Evolutionary conservation across 1,140 invertebrate genomes (phyloP), one percentile per base, ranked within the genome.

Genomic region (Tenebrio molitor): DNA sequence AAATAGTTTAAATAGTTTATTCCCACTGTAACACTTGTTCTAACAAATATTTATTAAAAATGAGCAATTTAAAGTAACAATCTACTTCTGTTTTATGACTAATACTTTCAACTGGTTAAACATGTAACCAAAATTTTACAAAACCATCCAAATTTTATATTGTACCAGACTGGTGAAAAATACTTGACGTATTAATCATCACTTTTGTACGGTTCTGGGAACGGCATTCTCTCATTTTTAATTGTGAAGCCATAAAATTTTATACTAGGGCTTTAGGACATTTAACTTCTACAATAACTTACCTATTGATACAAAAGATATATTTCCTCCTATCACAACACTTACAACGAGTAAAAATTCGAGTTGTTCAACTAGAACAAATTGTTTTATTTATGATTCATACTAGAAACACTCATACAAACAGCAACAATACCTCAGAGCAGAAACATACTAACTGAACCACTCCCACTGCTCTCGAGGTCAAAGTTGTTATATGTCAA

Each of bases 371-470:
- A 50, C 44, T 50, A 19, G 10, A 50, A 50, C 1, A 50, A 17
- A 50, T 15, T 21, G 17, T 50, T 33, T 33, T 10, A 19, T 25
- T 19, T 23, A 50, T 50, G 44, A 50, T 21, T 50, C 44, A 50
- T 19, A n/a, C n/a, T 19, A 50, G 7, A 19, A 6, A 21, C 6
- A 50, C 16, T 50, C 44, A 50, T 50, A 10, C 16, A 50, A 50
- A 50, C n/a, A n/a, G 19, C 15, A 15, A 8, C 14, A 12, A 46
- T 50, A 50, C 44, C 44, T 50, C 44, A 50, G 0, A 17, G 4
- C 44, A 50, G 10, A 50, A 50, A 50, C 44, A 50, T 50, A 5
- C 44, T 17, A 50, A 17, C 19, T 8, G 44, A 50, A 50, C 44
- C 44, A 50, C 44, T 50, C 44, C 44, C 44, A 50, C 44, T 50